Percentiles rank a stretch among this genome's conserved stretches.
phyloP scores from a whole-genome alignment of 2,113 vertebrate genomes.

The Aramus guarauna region DNA sequence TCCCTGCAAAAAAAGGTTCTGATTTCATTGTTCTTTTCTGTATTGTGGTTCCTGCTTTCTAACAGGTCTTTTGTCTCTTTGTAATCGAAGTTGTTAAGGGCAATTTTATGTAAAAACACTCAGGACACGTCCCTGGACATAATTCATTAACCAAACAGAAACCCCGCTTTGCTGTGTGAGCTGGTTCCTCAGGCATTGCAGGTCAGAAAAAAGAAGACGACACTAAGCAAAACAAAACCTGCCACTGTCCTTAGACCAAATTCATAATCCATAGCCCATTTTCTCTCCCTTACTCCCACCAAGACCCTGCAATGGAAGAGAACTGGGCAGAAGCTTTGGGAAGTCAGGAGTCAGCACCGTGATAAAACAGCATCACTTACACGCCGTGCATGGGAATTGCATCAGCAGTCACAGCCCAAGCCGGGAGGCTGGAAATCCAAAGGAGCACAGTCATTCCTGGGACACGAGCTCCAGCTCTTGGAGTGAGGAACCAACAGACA shows the following conservation, averaged over 20 bases:
- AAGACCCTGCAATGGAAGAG: background rate
- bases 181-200: background rate
- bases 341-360: background rate
- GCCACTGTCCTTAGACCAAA: background rate
- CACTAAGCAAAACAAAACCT: too few relatives aligned
- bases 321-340: background rate
- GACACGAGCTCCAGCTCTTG: background rate
- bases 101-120: background rate
- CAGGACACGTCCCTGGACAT: background rate
- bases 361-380: background rate
- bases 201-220: background rate
- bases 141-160: background rate
- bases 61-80: background rate
- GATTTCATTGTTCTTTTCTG: background rate
- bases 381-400: too few relatives aligned
- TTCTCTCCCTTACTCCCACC: background rate
- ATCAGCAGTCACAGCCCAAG: background rate
- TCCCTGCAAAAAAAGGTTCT: background rate
- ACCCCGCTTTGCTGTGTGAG: background rate
- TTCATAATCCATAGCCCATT: background rate
- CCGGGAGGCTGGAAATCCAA: background rate
- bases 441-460: fast-evolving
- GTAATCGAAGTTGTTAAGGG: background rate
- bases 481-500: fast-evolving
- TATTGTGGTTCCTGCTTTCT: background rate